Percentiles rank a stretch among this genome's conserved stretches.
phyloP scores from a whole-genome alignment of 2,888 invertebrate genomes.

The Lithosia quadra region DNA sequence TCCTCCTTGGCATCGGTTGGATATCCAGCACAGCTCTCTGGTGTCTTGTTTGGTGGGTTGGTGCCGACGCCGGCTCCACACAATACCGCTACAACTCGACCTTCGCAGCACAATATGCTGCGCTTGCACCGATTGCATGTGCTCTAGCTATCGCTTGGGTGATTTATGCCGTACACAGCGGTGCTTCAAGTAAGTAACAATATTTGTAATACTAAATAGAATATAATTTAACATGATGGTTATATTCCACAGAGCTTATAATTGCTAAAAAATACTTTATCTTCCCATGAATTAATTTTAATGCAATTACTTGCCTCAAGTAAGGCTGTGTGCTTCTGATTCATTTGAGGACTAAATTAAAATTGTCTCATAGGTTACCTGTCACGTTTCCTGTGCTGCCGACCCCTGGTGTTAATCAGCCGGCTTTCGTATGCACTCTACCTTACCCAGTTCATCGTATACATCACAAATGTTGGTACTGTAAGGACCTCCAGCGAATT shows the following conservation, averaged over 20 bases:
- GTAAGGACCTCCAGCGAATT: slow-evolving; percentile 88
- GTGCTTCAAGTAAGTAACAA: slow-evolving; percentile 80
- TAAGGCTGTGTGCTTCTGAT: background rate
- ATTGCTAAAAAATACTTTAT: too few species aligned
- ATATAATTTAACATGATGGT: background rate
- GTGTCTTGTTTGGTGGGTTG: slow-evolving; percentile 88
- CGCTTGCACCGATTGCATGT: slow-evolving; percentile 88
- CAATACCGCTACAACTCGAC: slow-evolving; percentile 87
- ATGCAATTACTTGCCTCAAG: too few species aligned
- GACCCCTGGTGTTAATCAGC: slow-evolving; percentile 88
- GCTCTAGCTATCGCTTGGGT: slow-evolving; percentile 88
- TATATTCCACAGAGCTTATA: too few species aligned
- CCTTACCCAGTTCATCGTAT: slow-evolving; percentile 89
- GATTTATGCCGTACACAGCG: slow-evolving; percentile 88
- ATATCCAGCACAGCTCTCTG: slow-evolving; percentile 74
- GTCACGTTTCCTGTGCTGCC: slow-evolving; percentile 83
- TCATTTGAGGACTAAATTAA: background rate
- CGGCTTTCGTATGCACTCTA: slow-evolving; percentile 90
- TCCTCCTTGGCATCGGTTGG: slow-evolving; percentile 86
- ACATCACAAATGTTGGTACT: slow-evolving; percentile 89
- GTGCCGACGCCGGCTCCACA: slow-evolving; percentile 85
- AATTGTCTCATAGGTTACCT: slow-evolving; percentile 75
- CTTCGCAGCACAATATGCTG: slow-evolving; percentile 89
- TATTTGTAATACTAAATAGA: background rate
- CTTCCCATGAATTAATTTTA: too few species aligned